Evolutionary conservation across 2,888 invertebrate species (phyloP).

Genomic region (Abrostola tripartita): DNA sequence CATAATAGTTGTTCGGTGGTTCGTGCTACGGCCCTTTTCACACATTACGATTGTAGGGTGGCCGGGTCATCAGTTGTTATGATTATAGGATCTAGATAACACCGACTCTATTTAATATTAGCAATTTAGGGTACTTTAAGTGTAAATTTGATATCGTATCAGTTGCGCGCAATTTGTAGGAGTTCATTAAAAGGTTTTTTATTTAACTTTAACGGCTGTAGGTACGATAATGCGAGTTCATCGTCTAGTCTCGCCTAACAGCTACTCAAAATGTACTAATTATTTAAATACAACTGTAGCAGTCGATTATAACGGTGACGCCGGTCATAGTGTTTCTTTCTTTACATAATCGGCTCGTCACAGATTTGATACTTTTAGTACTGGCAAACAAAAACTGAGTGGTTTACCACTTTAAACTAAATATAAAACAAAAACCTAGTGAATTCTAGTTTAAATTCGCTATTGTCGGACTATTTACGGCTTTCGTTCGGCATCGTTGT

Average conservation of each 20-base stretch:
- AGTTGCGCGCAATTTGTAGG: slow-evolving; percentile 21
- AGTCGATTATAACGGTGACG: slow-evolving; percentile 1
- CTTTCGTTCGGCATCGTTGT: neutral
- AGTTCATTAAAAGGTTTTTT: neutral
- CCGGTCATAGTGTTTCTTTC: slow-evolving; percentile 1
- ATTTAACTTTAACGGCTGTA: neutral
- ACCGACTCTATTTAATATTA: slow-evolving; percentile 15
- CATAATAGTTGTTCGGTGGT: slow-evolving; percentile 53
- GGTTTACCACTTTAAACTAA: too few relatives aligned
- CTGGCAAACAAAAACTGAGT: neutral
- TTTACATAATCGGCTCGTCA: slow-evolving; percentile 1
- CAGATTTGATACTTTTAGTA: neutral
- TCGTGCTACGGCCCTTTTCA: slow-evolving; percentile 42
- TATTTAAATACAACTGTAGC: neutral
- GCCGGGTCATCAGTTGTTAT: slow-evolving; percentile 43
- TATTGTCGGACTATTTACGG: neutral
- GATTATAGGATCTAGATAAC: slow-evolving; percentile 13
- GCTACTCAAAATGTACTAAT: neutral
- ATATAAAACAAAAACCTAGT: neutral
- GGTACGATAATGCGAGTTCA: neutral
- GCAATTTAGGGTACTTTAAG: slow-evolving; percentile 12
- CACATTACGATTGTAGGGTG: slow-evolving; percentile 37
- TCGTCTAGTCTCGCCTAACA: neutral
- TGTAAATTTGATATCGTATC: slow-evolving; percentile 35
- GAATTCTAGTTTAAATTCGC: neutral